A percentile compares a stretch with the other conserved stretches of the same genome.
Evolutionary conservation across 2,888 invertebrate genomes (phyloP).

Genomic region (Adineta ricciae): DNA sequence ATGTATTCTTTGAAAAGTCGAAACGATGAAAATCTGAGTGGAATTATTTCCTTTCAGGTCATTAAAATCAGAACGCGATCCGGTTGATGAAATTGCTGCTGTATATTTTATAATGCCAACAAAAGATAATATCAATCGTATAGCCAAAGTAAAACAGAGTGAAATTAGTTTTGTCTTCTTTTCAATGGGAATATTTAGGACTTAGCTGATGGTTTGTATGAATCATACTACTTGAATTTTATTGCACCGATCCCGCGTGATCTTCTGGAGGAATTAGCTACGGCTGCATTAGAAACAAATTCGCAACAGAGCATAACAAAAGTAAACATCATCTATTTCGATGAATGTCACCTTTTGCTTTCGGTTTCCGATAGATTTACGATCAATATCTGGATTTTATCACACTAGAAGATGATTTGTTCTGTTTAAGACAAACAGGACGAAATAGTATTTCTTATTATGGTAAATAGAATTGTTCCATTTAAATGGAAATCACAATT

Average conservation of each 20-base stretch:
- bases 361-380: constrained; percentile 61
- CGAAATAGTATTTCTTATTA: constrained; percentile 77
- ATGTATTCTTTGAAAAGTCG: constrained; percentile 38
- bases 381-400: constrained; percentile 99
- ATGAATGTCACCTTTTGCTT: too few species aligned
- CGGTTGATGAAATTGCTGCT: constrained; percentile 94
- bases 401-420: constrained; percentile 90
- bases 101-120: constrained; percentile 93
- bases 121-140: constrained; percentile 85
- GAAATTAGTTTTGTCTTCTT: too few species aligned
- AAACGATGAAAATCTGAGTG: neutral
- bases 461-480: constrained; percentile 54
- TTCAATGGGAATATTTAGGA: constrained; percentile 45
- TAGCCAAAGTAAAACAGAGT: constrained; percentile 65
- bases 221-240: constrained; percentile 87
- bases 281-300: constrained; percentile 63
- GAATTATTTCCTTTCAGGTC: constrained; percentile 36
- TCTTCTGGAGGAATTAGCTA: constrained; percentile 85
- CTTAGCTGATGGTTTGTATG: constrained; percentile 69
- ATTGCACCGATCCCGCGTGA: constrained; percentile 67
- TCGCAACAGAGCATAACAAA: constrained; percentile 24
- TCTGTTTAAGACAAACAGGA: constrained; percentile 80
- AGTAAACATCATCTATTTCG: neutral
- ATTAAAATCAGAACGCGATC: constrained; percentile 53
- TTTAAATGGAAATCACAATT: neutral